Conservation (phyloP, 1,140 invertebrate species). For the Macrobrachium rosenbergii region DNA sequence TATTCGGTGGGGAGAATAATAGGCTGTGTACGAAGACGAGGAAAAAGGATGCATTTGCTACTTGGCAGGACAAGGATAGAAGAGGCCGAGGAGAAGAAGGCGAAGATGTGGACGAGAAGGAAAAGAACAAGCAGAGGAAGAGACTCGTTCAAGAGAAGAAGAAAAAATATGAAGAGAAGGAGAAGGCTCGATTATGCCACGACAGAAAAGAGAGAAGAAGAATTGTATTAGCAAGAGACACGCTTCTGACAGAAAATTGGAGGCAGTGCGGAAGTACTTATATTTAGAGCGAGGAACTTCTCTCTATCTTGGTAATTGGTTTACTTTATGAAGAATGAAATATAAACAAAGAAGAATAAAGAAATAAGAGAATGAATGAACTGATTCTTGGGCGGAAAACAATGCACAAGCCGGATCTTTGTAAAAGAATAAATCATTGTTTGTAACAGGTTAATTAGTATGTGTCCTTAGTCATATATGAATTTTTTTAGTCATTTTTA, state of each 20-base stretch:
- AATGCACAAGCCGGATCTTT: too few species aligned
- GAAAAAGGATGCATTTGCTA: slow-evolving; percentile 16
- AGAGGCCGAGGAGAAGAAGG: neutral
- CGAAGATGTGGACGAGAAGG: neutral
- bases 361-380: too few species aligned
- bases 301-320: too few species aligned
- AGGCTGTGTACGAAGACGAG: slow-evolving; percentile 38
- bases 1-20: slow-evolving; percentile 51
- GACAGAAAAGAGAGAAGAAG: neutral
- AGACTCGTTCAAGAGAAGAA: neutral
- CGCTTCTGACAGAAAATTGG: neutral
- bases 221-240: too few species aligned
- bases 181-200: neutral
- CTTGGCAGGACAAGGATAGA: neutral
- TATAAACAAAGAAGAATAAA: too few species aligned
- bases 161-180: neutral
- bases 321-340: too few species aligned
- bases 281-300: neutral
- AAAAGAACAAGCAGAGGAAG: neutral
- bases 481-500: too few species aligned
- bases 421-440: too few species aligned
- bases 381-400: too few species aligned
- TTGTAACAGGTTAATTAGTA: too few species aligned
- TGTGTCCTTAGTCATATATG: too few species aligned
- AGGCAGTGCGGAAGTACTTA: neutral